phyloP scores from a whole-genome alignment of 2,888 invertebrate genomes.

The Drosophila bunnanda region DNA sequence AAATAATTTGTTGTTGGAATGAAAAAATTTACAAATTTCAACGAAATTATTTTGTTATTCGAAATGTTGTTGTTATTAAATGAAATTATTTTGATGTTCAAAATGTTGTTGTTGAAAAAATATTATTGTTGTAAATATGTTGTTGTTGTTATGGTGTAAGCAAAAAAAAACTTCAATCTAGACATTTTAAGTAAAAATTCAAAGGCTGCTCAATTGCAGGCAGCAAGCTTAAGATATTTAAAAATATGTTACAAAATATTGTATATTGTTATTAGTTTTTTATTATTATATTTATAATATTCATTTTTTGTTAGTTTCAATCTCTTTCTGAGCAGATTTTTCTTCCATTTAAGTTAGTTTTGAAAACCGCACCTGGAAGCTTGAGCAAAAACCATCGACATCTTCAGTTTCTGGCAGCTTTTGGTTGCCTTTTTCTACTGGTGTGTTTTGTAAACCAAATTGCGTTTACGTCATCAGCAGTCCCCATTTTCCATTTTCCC shows the following conservation, averaged over 20 bases:
- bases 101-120: neutral
- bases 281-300: neutral
- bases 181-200: neutral
- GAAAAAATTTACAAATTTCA: too few species aligned
- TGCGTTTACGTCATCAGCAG: conserved; percentile 51
- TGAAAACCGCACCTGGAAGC: conserved; percentile 10
- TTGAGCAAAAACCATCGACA: conserved; percentile 14
- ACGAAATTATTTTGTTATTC: neutral
- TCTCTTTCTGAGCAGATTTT: neutral
- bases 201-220: too few species aligned
- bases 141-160: neutral
- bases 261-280: too few species aligned
- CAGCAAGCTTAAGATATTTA: too few species aligned
- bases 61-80: neutral
- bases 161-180: neutral
- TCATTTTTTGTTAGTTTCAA: neutral
- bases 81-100: neutral
- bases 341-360: neutral
- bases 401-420: conserved; percentile 6
- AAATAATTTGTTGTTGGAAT: too few species aligned
- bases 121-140: neutral
- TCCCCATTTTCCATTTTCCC: neutral
- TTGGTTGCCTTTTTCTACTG: conserved; percentile 11
- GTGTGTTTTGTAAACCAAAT: conserved; percentile 40
- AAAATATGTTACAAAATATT: too few species aligned